A percentile compares a stretch with the other conserved stretches of the same genome.
These are phyloP conservation scores for Colinus virginianus DNA, from an alignment of 2,113 vertebrate species.

Conservation along the genomic window DNA sequence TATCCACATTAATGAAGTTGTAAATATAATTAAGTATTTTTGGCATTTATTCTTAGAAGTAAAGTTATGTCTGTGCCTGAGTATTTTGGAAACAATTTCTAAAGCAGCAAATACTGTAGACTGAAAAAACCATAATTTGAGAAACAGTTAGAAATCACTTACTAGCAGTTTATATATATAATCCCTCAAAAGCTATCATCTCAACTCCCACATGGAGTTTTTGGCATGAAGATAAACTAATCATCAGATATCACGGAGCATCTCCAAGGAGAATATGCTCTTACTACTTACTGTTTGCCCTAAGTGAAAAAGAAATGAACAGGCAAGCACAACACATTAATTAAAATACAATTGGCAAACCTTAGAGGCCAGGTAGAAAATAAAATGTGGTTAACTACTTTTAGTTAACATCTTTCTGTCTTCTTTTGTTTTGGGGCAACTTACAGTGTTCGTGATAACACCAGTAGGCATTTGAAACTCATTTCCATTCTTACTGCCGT, in stretches of 20 bases:
- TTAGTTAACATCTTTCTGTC: background rate
- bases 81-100: background rate
- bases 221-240: background rate
- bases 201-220: background rate
- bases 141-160: background rate
- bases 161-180: background rate
- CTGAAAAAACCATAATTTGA: background rate
- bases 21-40: constrained; percentile 16
- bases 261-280: background rate
- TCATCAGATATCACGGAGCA: background rate
- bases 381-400: background rate
- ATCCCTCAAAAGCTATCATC: background rate
- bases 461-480: background rate
- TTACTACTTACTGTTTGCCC: background rate
- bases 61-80: background rate
- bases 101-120: background rate
- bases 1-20: background rate
- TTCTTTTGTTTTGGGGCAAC: background rate
- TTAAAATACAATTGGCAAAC: background rate
- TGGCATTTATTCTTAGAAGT: constrained; percentile 28
- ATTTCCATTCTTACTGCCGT: background rate
- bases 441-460: background rate
- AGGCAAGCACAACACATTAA: background rate
- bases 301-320: background rate
- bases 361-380: background rate